Evolutionary conservation across 1,140 invertebrate species (phyloP).

Genomic region (Euwallacea fornicatus): DNA sequence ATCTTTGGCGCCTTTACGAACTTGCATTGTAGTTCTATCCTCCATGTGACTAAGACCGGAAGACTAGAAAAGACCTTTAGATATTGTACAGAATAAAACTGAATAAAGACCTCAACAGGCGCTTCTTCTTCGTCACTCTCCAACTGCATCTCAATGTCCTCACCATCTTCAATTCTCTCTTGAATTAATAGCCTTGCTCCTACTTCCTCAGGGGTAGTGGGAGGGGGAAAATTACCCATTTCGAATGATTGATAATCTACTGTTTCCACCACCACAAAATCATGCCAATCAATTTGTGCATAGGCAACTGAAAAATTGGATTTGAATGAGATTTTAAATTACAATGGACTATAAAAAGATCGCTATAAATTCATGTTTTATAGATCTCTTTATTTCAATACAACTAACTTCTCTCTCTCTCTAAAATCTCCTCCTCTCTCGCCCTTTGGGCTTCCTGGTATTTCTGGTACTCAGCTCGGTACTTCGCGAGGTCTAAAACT

Average conservation of each 20-base stretch:
- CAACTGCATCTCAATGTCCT: conserved; percentile 76
- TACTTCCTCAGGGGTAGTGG: conserved; percentile 95
- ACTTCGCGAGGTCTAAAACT: conserved; percentile 89
- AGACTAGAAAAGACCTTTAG: conserved; percentile 56
- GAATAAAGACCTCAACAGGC: conserved; percentile 4
- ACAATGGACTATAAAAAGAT: neutral
- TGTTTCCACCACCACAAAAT: conserved; percentile 99
- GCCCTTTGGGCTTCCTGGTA: conserved; percentile 90
- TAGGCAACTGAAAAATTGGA: conserved; percentile 74
- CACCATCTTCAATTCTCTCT: conserved; percentile 61
- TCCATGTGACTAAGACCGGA: conserved; percentile 69
- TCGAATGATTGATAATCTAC: conserved; percentile 98
- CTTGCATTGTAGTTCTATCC: conserved; percentile 58
- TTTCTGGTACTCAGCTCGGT: conserved; percentile 93
- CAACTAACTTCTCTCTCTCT: conserved; percentile 79
- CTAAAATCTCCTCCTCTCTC: conserved; percentile 91
- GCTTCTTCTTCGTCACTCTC: conserved; percentile 66
- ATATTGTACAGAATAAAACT: neutral
- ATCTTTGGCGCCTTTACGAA: conserved; percentile 42
- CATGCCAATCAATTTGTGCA: conserved; percentile 99
- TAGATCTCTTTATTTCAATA: neutral
- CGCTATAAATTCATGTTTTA: no score
- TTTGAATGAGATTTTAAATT: neutral
- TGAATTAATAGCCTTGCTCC: conserved; percentile 92
- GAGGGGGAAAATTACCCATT: conserved; percentile 92